phyloP scores from a whole-genome alignment of 2,888 invertebrate genomes.

The Aethes cnicana region DNA sequence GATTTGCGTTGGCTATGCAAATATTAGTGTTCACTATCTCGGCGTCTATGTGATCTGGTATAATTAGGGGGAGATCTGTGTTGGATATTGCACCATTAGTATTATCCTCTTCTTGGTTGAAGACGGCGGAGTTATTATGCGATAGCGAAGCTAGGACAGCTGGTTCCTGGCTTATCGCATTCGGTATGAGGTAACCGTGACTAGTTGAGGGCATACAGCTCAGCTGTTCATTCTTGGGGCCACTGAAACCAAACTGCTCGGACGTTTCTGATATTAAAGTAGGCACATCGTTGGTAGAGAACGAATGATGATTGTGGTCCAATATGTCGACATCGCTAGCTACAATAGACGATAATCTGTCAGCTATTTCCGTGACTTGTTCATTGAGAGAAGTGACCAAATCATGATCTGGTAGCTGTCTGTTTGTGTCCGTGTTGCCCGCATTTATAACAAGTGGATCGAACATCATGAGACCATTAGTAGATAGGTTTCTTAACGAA shows the following conservation, averaged over 20 bases:
- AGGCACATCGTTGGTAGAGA: constrained; percentile 72
- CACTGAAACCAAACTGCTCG: constrained; percentile 51
- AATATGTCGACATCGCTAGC: constrained; percentile 61
- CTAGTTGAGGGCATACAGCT: constrained; percentile 84
- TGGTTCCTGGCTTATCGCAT: constrained; percentile 82
- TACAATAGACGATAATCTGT: constrained; percentile 70
- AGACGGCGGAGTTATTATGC: constrained; percentile 72
- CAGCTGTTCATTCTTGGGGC: constrained; percentile 66
- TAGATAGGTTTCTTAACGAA: constrained; percentile 70
- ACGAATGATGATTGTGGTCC: constrained; percentile 67
- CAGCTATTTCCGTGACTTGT: constrained; percentile 77
- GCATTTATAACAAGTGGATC: constrained; percentile 76
- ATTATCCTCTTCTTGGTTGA: constrained; percentile 66
- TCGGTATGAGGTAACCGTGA: constrained; percentile 85
- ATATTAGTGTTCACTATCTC: constrained; percentile 77
- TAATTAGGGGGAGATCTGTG: constrained; percentile 63
- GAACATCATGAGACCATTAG: constrained; percentile 76
- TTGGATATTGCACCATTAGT: constrained; percentile 53
- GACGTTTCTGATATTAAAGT: constrained; percentile 60
- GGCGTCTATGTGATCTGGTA: constrained; percentile 68
- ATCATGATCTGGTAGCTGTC: constrained; percentile 71
- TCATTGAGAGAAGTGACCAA: constrained; percentile 76
- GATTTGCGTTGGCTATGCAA: constrained; percentile 84
- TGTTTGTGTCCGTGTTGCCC: constrained; percentile 52
- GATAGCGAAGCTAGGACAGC: constrained; percentile 79